These are phyloP conservation scores for Tholera decimalis DNA, from an alignment of 2,888 invertebrate genomes.

Conservation along the genomic window DNA sequence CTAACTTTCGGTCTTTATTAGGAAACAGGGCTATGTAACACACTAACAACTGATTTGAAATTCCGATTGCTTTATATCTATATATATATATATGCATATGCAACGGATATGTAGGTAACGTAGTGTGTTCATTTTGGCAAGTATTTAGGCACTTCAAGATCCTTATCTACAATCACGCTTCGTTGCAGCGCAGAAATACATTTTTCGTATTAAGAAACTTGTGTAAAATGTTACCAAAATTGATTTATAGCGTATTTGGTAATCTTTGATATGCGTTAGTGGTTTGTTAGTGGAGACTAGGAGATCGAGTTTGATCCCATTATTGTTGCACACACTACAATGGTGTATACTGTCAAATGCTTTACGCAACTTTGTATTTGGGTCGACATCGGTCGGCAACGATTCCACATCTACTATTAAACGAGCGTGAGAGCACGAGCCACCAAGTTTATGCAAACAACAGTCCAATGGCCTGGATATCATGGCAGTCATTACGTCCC, in stretches of 20 bases:
- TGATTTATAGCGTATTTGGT: slow-evolving; percentile 9
- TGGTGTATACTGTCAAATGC: slow-evolving; percentile 70
- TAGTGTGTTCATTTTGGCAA: slow-evolving; percentile 40
- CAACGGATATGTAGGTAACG: slow-evolving; percentile 27
- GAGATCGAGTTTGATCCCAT: slow-evolving; percentile 47
- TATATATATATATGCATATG: neutral
- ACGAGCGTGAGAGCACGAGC: slow-evolving; percentile 79
- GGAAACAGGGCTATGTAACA: neutral
- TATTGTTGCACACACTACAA: slow-evolving; percentile 53
- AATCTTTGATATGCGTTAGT: slow-evolving; percentile 40
- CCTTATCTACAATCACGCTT: slow-evolving; percentile 36
- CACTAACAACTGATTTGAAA: slow-evolving; percentile 17
- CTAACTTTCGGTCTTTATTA: slow-evolving; percentile 1
- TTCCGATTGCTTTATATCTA: slow-evolving; percentile 13
- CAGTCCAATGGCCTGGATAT: slow-evolving; percentile 78
- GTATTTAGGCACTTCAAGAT: slow-evolving; percentile 37
- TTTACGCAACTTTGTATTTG: slow-evolving; percentile 74
- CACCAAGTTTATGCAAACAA: slow-evolving; percentile 84
- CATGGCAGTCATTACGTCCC: slow-evolving; percentile 83
- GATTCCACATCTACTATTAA: slow-evolving; percentile 70
- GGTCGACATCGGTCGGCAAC: slow-evolving; percentile 73
- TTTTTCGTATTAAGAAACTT: slow-evolving; percentile 39
- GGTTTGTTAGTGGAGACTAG: slow-evolving; percentile 24
- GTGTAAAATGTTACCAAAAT: slow-evolving; percentile 46
- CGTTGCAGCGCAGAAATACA: slow-evolving; percentile 35